These are phyloP conservation scores for Mylabris sibirica DNA, from an alignment of 2,888 invertebrate genomes.

Conservation along the genomic window DNA sequence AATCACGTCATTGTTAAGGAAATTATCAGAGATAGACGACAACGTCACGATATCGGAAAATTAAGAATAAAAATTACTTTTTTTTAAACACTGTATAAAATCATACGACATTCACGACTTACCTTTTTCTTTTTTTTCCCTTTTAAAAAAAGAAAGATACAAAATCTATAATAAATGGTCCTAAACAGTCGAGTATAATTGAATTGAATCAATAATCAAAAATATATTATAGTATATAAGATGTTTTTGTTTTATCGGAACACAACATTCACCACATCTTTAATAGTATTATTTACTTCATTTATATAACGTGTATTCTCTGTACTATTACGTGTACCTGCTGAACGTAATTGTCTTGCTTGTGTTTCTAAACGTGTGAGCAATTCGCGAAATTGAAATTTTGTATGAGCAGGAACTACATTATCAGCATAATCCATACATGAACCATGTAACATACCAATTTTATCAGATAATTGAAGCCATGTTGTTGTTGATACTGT, in stretches of 20 bases:
- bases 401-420: constrained; percentile 82
- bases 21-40: constrained; percentile 11
- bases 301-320: constrained; percentile 73
- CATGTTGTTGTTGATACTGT: constrained; percentile 73
- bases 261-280: constrained; percentile 78
- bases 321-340: constrained; percentile 73
- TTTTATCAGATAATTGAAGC: constrained; percentile 81
- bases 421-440: constrained; percentile 86
- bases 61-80: constrained; percentile 30
- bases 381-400: constrained; percentile 85
- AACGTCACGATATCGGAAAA: constrained; percentile 18
- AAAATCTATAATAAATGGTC: constrained; percentile 43
- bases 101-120: constrained; percentile 48
- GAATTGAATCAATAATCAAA: constrained; percentile 29
- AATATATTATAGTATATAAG: constrained; percentile 27
- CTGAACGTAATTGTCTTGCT: constrained; percentile 72
- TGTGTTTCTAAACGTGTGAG: constrained; percentile 75
- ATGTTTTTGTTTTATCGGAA: constrained; percentile 51
- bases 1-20: constrained; percentile 8
- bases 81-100: constrained; percentile 29
- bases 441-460: constrained; percentile 81
- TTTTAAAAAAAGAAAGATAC: too few relatives aligned
- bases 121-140: too few relatives aligned
- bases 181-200: constrained; percentile 49
- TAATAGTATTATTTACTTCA: constrained; percentile 76